Evolutionary conservation across 2,888 invertebrate genomes (phyloP), one percentile per base, ranked within the genome.

Genomic region (Busseola fusca): DNA sequence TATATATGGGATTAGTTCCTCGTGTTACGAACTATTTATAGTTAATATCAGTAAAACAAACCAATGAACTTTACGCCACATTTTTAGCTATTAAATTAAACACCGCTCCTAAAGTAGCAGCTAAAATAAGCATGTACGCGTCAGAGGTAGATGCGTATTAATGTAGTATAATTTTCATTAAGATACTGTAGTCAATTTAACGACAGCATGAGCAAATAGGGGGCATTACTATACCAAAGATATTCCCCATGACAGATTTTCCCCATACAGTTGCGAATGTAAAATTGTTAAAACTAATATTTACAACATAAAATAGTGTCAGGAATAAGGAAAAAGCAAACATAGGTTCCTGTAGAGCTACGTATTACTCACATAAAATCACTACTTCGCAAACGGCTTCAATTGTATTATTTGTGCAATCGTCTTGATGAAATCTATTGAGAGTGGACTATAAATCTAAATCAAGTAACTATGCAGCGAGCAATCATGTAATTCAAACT

Each of bases 401-500:
- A 86, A 88, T 86, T 87, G 85, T 86, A 84, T 83, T 82, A 86
- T 83, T 83, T 82, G 84, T 82, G 84, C 89, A 88, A 91, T 89
- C 88, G 87, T 90, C 88, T 87, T 86, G 78, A 85, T 86, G 83
- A 86, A 84, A 87, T 86, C 87, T 89, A 89, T 91, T 90, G 90
- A 90, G 88, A 84, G 84, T 84, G 87, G 84, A 83, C 89, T 87
- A 93, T 94, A 93, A 95, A 95, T 95, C 92, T 91, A 90, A 88
- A 95, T 95, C 89, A 94, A 91, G 89, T 85, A 89, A 92, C 90
- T 89, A 88, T 92, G 91, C 93, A 92, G 84, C 81, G 83, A 87
- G 88, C 93, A 93, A 94, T 94, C 93, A 94, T 92, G 87, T 90
- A 91, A 94, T 94, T 93, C 84, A 92, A 89, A 91, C 90, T 92